Percentiles rank a stretch among this genome's conserved stretches.
Conservation (phyloP, 2,888 invertebrate genomes). For the Boloria euphrosyne region DNA sequence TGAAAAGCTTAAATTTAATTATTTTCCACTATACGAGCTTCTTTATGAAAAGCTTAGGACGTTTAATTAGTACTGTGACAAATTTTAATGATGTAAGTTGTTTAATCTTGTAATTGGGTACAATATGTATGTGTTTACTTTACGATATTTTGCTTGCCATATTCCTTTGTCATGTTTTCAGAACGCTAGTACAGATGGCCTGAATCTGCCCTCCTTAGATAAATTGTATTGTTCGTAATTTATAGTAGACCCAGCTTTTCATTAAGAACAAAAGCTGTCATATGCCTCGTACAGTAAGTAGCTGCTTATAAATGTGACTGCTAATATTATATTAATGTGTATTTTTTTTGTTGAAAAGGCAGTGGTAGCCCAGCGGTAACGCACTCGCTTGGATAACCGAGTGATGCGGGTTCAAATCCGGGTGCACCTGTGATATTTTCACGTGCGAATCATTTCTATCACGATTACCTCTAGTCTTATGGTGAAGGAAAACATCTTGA, state of each 20-base stretch:
- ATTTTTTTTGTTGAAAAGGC: no score
- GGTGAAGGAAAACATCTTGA: no score
- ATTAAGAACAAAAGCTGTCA: constrained; percentile 32
- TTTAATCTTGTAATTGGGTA: constrained; percentile 41
- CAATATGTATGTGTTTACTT: constrained; percentile 40
- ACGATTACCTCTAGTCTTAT: no score
- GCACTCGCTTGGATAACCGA: no score
- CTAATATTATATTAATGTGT: background rate
- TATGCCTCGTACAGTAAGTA: constrained; percentile 30
- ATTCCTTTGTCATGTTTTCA: constrained; percentile 37
- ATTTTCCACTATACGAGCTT: constrained; percentile 75
- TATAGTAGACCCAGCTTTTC: constrained; percentile 32
- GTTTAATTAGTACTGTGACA: constrained; percentile 64
- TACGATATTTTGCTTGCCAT: constrained; percentile 32
- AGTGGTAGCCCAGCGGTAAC: no score
- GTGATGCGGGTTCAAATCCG: no score
- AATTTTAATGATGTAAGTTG: constrained; percentile 51
- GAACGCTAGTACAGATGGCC: constrained; percentile 34
- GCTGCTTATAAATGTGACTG: constrained; percentile 15
- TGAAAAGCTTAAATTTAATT: constrained; percentile 76
- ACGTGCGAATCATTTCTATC: no score
- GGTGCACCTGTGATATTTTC: no score
- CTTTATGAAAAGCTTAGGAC: constrained; percentile 65
- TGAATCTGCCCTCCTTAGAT: constrained; percentile 30
- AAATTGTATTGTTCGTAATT: constrained; percentile 34